Base-by-base conservation (phyloP, 2,888 invertebrate species). In the Euplexia lucipara region DNA sequence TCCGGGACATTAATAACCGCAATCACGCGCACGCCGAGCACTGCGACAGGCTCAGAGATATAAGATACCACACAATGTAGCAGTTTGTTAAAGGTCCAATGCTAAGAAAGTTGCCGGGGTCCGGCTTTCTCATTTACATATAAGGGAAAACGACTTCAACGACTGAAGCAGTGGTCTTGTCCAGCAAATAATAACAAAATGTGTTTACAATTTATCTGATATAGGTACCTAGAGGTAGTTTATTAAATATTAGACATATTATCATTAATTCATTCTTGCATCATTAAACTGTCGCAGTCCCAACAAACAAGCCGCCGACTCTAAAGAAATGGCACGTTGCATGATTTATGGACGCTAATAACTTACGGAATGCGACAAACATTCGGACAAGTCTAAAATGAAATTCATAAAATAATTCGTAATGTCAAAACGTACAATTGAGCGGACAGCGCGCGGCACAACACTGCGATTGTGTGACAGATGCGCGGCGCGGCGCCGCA, bases 281-380 rank as follows among this genome's bases (percentile, higher is more conserved):
- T n/a, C n/a, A n/a, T 59, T 35, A 66, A 57, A 51, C 41, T 60
- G 65, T 60, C 73, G 45, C 37, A 32, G 35, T 26, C 16, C 6
- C 32, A 51, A 66, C 67, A 66, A 73, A 61, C 60, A 42, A 56
- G 58, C 54, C 37, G 44, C 41, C 30, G 32, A 63, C 77, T 44
- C 62, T 80, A 34, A 80, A 67, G 53, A 54, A 64, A 58, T 53
- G 22, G 59, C 22, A 59, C 52, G 35, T 61, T 47, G 18, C 18
- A 44, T 60, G 64, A 80, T 78, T 62, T 60, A 81, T 57, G 39
- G 32, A 26, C 39, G 20, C 48, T 51, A 54, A 72, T 70, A 53
- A 61, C 49, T 70, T 54, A 67, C 47, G 56, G 71, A 68, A 81
- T 78, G 75, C 41, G 81, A 81, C 71, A 81, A 68, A 75, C 66